Base-by-base conservation (phyloP, 2,888 invertebrate species). In the Synergus umbraculus region DNA sequence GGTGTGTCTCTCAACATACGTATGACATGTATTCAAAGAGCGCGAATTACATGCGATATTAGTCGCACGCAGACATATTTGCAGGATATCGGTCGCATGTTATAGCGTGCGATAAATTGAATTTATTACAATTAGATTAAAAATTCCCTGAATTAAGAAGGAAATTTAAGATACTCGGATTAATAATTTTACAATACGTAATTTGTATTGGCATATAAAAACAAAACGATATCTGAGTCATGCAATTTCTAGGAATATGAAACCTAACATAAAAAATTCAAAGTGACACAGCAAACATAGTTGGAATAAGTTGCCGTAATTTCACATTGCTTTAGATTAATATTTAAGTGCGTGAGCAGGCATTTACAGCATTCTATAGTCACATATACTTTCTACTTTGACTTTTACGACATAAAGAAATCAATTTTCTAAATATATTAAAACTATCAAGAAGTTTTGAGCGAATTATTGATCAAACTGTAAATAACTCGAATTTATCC, bases 291-390 rank as follows among this genome's bases (percentile, higher is more conserved):
- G 69, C 69, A 69, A 67, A 66, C 66, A 66, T 49, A 69, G 69
- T 69, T 69, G 15, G 46, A 37, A 37, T 37, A 69, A 69, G 69
- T 69, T 49, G 15, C 9, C 49, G 49, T 69, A 69, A 49, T 49
- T 69, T 69, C 69, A 49, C 69, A 69, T 49, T 29, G 69, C 69
- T 69, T 69, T 69, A 29, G 69, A 69, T 69, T 69, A 69, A 69
- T 69, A 49, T 69, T 69, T 44, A 49, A 29, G 29, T 69, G 46
- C 29, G 49, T 29, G 46, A 49, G 46, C 29, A 67, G 69, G 29
- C 46, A 69, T 29, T 49, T 69, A 69, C 37, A 37, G 37, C 13
- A 13, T 73, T 41, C 54, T 37, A 73, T 37, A 54, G 54, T 29
- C n/a, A 73, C 29, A 41, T 46, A 15, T 73, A 37, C 54, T 73